Percentiles rank a stretch among this genome's conserved stretches.
Conservation (phyloP, 2,113 vertebrate species). For the Trichechus manatus region DNA sequence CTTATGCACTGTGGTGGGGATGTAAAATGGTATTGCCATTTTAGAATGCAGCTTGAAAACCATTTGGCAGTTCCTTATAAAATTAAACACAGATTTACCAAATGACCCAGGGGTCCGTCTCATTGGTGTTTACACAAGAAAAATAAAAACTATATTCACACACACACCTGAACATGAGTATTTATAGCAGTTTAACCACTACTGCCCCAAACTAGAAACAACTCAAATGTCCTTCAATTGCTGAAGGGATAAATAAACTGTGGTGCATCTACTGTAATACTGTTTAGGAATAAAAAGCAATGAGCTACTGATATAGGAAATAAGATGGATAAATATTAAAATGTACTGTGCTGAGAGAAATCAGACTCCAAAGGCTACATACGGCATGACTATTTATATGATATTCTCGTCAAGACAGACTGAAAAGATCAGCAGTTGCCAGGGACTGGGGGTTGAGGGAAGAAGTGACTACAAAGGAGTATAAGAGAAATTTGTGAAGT, state of each 20-base stretch:
- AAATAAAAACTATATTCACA: background rate
- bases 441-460: background rate
- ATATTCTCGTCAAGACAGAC: background rate
- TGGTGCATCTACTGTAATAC: background rate
- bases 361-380: background rate
- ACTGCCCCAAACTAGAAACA: background rate
- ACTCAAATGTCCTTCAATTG: background rate
- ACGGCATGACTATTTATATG: background rate
- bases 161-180: background rate
- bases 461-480: background rate
- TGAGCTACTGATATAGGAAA: background rate
- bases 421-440: background rate
- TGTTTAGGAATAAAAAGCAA: background rate
- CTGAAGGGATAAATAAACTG: background rate
- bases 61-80: background rate
- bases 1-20: background rate
- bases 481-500: background rate
- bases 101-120: background rate
- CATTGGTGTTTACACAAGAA: constrained; percentile 1
- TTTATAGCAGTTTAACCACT: background rate
- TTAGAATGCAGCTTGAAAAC: background rate
- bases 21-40: background rate
- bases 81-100: background rate
- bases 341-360: background rate
- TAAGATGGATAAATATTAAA: background rate